Conservation (phyloP, 2,888 invertebrate species). For the Hirtodrosophila duncani region DNA sequence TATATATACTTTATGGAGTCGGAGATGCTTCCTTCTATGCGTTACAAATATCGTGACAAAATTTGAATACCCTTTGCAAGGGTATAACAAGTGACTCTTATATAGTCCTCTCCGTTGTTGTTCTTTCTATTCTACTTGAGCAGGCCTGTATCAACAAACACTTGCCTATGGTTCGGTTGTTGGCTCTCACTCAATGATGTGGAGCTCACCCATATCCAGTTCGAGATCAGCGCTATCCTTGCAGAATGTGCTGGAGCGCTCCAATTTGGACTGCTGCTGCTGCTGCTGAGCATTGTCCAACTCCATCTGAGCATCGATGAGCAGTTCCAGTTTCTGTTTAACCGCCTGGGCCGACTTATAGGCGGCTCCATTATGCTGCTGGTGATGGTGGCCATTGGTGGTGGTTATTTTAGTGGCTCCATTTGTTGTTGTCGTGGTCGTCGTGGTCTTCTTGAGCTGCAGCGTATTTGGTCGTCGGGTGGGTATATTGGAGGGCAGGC, state of each 20-base stretch:
- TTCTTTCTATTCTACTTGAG: background rate
- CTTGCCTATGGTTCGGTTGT: no score
- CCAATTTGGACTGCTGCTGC: constrained; percentile 72
- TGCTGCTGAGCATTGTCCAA: constrained; percentile 25
- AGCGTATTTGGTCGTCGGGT: constrained; percentile 75
- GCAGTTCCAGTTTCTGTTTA: constrained; percentile 75
- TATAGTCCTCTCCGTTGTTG: constrained; percentile 1
- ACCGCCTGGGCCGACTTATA: constrained; percentile 70
- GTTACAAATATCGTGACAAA: no score
- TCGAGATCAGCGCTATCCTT: constrained; percentile 76
- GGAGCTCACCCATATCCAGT: constrained; percentile 74
- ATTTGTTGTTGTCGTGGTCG: constrained; percentile 33
- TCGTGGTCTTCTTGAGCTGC: constrained; percentile 69
- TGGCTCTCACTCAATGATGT: constrained; percentile 75
- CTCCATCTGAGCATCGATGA: constrained; percentile 60
- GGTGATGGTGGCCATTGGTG: constrained; percentile 47
- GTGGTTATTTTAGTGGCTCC: constrained; percentile 22
- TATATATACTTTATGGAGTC: no score
- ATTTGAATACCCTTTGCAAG: no score
- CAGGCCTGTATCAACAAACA: no score
- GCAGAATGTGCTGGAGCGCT: constrained; percentile 79
- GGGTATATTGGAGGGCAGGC: constrained; percentile 76
- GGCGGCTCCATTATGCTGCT: constrained; percentile 63
- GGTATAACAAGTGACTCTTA: no score
- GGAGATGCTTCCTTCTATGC: no score